Base-by-base conservation (phyloP, 2,797 vertebrate species). In the Amazona finschi region DNA sequence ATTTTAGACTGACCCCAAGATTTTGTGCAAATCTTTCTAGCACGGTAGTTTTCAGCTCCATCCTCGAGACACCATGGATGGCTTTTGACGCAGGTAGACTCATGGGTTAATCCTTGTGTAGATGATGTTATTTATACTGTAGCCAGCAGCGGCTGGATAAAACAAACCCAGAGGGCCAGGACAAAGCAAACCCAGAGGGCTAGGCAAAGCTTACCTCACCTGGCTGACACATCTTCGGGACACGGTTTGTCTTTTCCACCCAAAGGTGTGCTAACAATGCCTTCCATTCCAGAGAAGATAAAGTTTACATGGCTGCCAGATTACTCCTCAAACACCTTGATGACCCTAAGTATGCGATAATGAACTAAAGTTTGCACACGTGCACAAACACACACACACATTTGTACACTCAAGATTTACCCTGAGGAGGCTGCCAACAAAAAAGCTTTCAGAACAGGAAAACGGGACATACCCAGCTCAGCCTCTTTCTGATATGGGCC, bases 101-200 rank as follows among this genome's bases (percentile, higher is more conserved):
- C 60, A 22, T 3, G 41, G 89, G 88, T 92, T 93, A 95, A 95
- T 95, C 83, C 86, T 78, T 71, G 86, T 74, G 64, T 87, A 61
- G 90, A 70, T 39, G 52, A 43, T 28, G 20, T 70, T 85, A 85
- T 90, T 90, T 71, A 64, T 85, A 90, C 52, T 82, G 88, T 79
- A 92, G 62, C 87, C 16, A 9, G 60, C 25, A 73, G 69, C 5
- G 2, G 60, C 21, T 74, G 64, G 85, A 55, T n/a, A 72, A 78
- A 90, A 60, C 38, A 95, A 89, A 90, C 60, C 22, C 36, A 70
- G n/a, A 76, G 69, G 38, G 64, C 5, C 55, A 76, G 62, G 85
- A 53, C 30, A 81, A 81, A 91, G 64, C 44, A 94, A 89, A 91
- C 55, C 33, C 39, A 66, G 36, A 76, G 69, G 41, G 67, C 5